Conservation (phyloP, 2,797 vertebrate genomes). For the Buphagus erythrorhynchus region DNA sequence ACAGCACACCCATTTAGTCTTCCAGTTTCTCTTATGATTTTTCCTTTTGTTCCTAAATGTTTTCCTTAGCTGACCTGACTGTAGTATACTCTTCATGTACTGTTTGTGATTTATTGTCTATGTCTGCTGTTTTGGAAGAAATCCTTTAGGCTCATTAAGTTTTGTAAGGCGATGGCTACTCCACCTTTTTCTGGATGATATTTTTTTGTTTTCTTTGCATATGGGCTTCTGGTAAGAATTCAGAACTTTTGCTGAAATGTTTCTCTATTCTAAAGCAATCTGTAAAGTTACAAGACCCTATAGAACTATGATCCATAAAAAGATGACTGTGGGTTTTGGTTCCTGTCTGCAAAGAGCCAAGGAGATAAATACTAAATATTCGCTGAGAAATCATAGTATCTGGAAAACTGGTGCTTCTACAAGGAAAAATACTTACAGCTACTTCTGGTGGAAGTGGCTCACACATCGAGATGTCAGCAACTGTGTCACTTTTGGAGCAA, state of each 20-base stretch:
- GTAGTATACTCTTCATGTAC: neutral
- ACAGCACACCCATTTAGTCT: neutral
- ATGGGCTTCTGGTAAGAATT: neutral
- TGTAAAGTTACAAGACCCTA: neutral
- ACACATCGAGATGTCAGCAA: neutral
- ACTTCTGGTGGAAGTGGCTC: neutral
- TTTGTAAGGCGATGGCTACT: neutral
- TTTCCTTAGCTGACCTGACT: neutral
- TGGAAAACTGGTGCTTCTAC: neutral
- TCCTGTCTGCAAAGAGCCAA: neutral
- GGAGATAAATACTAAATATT: neutral
- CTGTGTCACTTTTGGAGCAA: neutral
- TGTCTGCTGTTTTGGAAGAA: neutral
- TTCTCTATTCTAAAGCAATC: neutral
- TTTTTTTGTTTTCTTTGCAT: neutral
- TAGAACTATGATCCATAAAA: neutral
- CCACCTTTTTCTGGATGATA: neutral
- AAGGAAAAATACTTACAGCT: slow-evolving; percentile 39
- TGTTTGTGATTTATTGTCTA: neutral
- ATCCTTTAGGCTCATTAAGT: neutral
- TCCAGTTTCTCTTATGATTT: neutral
- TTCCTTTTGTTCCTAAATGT: neutral
- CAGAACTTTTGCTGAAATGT: neutral
- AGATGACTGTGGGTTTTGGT: neutral
- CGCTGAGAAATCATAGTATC: neutral